Percentiles rank a stretch among this genome's conserved stretches.
phyloP scores from a whole-genome alignment of 2,888 invertebrate genomes.

The Synanthedon andrenaeformis region DNA sequence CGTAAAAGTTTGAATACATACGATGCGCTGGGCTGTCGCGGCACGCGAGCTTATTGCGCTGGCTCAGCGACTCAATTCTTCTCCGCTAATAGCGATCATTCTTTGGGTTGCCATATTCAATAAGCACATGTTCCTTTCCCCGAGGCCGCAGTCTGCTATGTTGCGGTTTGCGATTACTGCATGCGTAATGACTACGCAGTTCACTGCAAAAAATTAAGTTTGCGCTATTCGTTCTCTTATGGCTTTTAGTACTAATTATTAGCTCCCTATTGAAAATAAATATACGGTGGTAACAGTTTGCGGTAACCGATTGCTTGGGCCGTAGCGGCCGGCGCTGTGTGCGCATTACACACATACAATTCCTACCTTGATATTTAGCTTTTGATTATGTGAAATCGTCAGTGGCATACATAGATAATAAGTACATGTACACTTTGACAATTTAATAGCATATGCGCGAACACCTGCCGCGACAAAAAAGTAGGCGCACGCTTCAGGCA shows the following conservation, averaged over 20 bases:
- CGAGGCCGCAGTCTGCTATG: conserved; percentile 44
- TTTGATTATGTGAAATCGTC: conserved; percentile 56
- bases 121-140: conserved; percentile 44
- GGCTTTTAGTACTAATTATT: conserved; percentile 30
- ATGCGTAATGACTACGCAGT: conserved; percentile 33
- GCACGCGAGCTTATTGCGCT: conserved; percentile 20
- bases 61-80: conserved; percentile 30
- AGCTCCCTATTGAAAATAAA: conserved; percentile 20
- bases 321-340: conserved; percentile 9
- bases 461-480: conserved; percentile 67
- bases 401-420: conserved; percentile 35
- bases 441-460: conserved; percentile 67
- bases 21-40: conserved; percentile 16
- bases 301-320: conserved; percentile 17
- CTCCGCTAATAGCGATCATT: conserved; percentile 43
- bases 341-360: conserved; percentile 8
- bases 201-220: conserved; percentile 25
- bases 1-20: conserved; percentile 48
- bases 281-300: conserved; percentile 29
- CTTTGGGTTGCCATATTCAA: conserved; percentile 40
- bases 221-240: conserved; percentile 30
- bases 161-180: conserved; percentile 58
- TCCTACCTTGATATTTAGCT: conserved; percentile 23
- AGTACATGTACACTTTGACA: conserved; percentile 62
- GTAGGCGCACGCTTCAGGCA: conserved; percentile 63